Percentiles rank a stretch among this genome's conserved stretches.
Evolutionary conservation across 2,888 invertebrate genomes (phyloP).

Genomic region (Ophion obscuratus): DNA sequence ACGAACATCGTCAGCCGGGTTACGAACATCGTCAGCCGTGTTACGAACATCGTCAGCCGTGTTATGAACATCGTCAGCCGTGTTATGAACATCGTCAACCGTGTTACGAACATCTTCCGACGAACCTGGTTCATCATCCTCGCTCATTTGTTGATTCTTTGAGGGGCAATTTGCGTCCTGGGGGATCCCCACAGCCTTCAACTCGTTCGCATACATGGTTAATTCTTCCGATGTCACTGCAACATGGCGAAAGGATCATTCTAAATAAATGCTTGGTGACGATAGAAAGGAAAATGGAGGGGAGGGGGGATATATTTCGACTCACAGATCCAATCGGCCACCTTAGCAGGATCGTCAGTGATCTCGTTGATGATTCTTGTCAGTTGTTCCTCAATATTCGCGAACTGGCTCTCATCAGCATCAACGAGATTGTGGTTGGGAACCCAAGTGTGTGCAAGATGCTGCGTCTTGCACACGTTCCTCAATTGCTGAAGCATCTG

Average conservation of each 20-base stretch:
- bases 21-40: too few species aligned
- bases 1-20: too few species aligned
- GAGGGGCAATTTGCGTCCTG: not conserved
- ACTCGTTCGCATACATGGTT: not conserved
- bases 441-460: constrained; percentile 85
- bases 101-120: too few species aligned
- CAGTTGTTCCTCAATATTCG: constrained; percentile 59
- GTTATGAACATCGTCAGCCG: too few species aligned
- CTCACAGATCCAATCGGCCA: constrained; percentile 80
- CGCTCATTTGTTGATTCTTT: not conserved
- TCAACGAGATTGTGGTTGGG: constrained; percentile 84
- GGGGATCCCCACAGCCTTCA: constrained; percentile 11
- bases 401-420: constrained; percentile 47
- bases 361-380: constrained; percentile 65
- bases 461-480: constrained; percentile 76
- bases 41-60: too few species aligned
- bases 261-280: not conserved
- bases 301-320: constrained; percentile 28
- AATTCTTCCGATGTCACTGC: constrained; percentile 50
- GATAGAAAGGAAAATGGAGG: too few species aligned
- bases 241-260: not conserved
- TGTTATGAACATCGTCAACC: too few species aligned
- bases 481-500: constrained; percentile 84
- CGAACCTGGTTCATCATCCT: not conserved
- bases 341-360: constrained; percentile 71